Conservation (phyloP, 2,888 invertebrate species). For the Antheraea yamamai region DNA sequence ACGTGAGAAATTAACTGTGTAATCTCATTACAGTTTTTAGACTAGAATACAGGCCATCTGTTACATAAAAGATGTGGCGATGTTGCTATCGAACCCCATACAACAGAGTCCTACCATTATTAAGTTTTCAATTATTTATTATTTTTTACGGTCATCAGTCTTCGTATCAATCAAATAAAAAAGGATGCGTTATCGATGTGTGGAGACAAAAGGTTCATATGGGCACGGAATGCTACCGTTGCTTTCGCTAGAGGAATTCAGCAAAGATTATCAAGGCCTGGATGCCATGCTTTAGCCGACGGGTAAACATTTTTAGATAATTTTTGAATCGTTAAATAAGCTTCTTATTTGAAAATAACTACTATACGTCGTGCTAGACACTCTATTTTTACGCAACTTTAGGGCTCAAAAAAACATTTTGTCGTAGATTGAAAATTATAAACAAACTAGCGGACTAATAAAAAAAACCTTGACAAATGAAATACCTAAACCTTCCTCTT, state of each 20-base stretch:
- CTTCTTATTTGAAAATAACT: background rate
- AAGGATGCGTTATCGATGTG: slow-evolving; percentile 57
- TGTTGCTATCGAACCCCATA: background rate
- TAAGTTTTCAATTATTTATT: background rate
- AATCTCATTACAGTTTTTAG: background rate
- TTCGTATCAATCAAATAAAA: slow-evolving; percentile 52
- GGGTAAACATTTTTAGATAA: slow-evolving; percentile 42
- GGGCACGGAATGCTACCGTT: slow-evolving; percentile 72
- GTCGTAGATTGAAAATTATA: too few relatives aligned
- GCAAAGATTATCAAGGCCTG: slow-evolving; percentile 60
- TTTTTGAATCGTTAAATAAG: background rate
- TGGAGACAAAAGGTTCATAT: slow-evolving; percentile 59
- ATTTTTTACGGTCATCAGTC: slow-evolving; percentile 26
- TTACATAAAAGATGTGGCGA: background rate
- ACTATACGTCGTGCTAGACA: background rate
- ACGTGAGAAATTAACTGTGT: too few relatives aligned
- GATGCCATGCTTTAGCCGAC: slow-evolving; percentile 60
- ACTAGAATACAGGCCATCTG: background rate
- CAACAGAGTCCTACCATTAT: background rate
- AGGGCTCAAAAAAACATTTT: background rate
- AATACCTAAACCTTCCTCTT: too few relatives aligned
- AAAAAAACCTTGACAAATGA: too few relatives aligned
- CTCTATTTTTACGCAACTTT: background rate
- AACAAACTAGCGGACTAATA: too few relatives aligned
- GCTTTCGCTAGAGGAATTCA: slow-evolving; percentile 70